Conservation (phyloP, 2,888 invertebrate species). For the Parelbella ahira region DNA sequence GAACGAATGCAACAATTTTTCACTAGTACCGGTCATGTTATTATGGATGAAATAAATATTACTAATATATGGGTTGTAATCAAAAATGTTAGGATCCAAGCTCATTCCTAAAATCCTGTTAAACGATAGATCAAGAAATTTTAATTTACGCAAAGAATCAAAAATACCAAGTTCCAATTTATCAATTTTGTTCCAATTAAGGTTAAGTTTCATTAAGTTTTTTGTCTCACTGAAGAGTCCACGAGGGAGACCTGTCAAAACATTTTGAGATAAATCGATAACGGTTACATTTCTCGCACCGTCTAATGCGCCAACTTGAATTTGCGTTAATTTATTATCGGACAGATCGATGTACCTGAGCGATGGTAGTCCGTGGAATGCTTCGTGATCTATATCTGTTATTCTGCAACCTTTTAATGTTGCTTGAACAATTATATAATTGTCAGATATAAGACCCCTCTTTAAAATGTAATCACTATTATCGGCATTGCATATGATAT, state of each 20-base stretch:
- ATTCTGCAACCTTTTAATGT: conserved; percentile 41
- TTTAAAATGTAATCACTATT: conserved; percentile 37
- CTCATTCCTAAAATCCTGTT: conserved; percentile 44
- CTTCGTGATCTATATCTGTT: conserved; percentile 40
- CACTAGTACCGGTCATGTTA: conserved; percentile 44
- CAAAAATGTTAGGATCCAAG: conserved; percentile 43
- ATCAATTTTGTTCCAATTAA: conserved; percentile 45
- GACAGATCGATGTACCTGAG: conserved; percentile 50
- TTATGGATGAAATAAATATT: conserved; percentile 53
- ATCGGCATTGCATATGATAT: conserved; percentile 1
- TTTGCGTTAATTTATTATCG: conserved; percentile 42
- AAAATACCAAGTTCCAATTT: conserved; percentile 45
- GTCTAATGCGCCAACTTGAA: conserved; percentile 49
- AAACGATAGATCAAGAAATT: conserved; percentile 46
- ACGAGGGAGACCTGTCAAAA: conserved; percentile 41
- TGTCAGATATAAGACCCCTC: conserved; percentile 43
- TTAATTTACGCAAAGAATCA: conserved; percentile 41
- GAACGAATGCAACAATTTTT: conserved; percentile 42
- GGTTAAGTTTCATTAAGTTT: conserved; percentile 45
- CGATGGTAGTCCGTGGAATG: conserved; percentile 42
- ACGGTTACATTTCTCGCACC: conserved; percentile 38
- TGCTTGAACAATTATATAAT: conserved; percentile 36
- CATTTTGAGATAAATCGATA: conserved; percentile 51
- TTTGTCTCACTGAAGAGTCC: conserved; percentile 50
- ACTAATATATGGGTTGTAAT: conserved; percentile 38